These are phyloP conservation scores for Thalassaphorura encarpata DNA, from an alignment of 1,140 invertebrate genomes.

Conservation along the genomic window DNA sequence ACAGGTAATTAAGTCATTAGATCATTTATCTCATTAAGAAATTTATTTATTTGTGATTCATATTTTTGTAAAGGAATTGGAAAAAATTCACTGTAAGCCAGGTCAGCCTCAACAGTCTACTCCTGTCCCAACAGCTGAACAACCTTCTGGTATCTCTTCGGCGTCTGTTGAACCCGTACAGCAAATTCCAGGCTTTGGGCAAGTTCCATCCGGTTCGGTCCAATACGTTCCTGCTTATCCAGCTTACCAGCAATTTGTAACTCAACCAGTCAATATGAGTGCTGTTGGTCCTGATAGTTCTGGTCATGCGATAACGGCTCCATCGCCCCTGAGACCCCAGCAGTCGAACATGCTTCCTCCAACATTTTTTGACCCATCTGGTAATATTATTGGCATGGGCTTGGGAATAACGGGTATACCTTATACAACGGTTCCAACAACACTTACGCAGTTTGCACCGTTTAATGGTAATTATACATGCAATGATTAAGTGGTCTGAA, in stretches of 20 bases:
- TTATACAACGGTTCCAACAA: no score
- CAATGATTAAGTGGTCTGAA: no score
- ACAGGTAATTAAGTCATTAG: conserved; percentile 32
- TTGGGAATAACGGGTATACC: no score
- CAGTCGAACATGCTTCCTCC: background rate
- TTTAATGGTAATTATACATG: no score
- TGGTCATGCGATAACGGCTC: background rate
- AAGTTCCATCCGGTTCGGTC: no score
- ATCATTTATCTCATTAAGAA: background rate
- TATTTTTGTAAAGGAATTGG: conserved; percentile 18
- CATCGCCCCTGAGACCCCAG: background rate
- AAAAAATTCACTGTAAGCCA: conserved; percentile 13
- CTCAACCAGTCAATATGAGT: conserved; percentile 1
- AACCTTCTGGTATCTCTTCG: background rate
- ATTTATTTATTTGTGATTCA: background rate
- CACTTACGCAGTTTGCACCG: no score
- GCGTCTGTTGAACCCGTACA: background rate
- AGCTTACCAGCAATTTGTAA: conserved; percentile 14
- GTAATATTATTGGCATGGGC: no score
- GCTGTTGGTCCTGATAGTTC: conserved; percentile 3
- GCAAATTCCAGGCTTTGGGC: background rate
- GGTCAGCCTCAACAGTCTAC: background rate
- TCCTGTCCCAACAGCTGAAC: background rate
- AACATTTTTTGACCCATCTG: background rate
- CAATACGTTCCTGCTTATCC: conserved; percentile 17